These are phyloP conservation scores for Catocala fraxini DNA, from an alignment of 2,888 invertebrate species.

Conservation along the genomic window DNA sequence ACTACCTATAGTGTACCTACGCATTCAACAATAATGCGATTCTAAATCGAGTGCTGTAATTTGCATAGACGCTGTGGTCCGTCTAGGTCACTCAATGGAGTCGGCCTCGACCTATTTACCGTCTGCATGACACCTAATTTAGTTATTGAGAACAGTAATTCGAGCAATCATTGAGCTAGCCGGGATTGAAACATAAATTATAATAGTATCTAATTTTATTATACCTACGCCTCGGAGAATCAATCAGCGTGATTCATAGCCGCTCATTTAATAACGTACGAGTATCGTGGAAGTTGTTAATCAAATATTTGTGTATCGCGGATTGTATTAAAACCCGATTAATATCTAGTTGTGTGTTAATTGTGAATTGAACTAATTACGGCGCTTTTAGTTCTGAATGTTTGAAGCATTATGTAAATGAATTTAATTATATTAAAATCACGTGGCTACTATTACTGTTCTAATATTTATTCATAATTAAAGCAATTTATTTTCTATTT, in stretches of 20 bases:
- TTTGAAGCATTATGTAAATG: too few species aligned
- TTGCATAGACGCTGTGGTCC: slow-evolving; percentile 49
- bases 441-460: too few species aligned
- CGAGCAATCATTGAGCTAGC: slow-evolving; percentile 48
- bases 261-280: slow-evolving; percentile 9
- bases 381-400: slow-evolving; percentile 4
- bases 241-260: slow-evolving; percentile 21
- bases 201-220: slow-evolving; percentile 22
- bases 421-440: too few species aligned
- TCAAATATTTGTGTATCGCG: slow-evolving; percentile 17
- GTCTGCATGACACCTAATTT: slow-evolving; percentile 67
- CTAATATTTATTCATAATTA: too few species aligned
- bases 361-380: slow-evolving; percentile 35
- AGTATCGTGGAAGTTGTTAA: slow-evolving; percentile 14
- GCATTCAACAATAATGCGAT: slow-evolving; percentile 43
- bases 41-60: slow-evolving; percentile 51
- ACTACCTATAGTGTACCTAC: slow-evolving; percentile 16
- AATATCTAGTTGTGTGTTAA: slow-evolving; percentile 3
- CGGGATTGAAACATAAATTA: slow-evolving; percentile 35
- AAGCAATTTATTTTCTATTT: too few species aligned
- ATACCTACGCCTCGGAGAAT: slow-evolving; percentile 14
- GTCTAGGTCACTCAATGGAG: slow-evolving; percentile 62
- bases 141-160: slow-evolving; percentile 67
- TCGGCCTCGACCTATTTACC: slow-evolving; percentile 78
- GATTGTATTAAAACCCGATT: slow-evolving; percentile 27